Percentiles rank a stretch among this genome's conserved stretches.
These are phyloP conservation scores for Nematostella vectensis DNA, from an alignment of 92 coral and sea anemone genomes.

Conservation along the genomic window DNA sequence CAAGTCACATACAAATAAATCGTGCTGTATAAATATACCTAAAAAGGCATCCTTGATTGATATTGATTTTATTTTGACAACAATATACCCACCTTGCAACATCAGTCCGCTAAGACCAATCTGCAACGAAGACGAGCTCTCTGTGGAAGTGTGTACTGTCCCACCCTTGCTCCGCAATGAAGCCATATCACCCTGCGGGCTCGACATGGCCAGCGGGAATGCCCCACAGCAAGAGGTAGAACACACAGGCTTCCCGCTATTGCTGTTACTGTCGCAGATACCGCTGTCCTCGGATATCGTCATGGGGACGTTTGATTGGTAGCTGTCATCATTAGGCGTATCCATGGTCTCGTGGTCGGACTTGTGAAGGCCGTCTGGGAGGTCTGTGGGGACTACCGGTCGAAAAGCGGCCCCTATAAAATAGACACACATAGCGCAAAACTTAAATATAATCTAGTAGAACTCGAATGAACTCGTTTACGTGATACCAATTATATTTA, in stretches of 20 bases:
- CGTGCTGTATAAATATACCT: no score
- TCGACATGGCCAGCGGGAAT: slow-evolving; percentile 2
- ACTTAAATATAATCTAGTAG: slow-evolving; percentile 6
- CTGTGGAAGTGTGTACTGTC: slow-evolving; percentile 2
- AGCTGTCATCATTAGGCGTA: neutral
- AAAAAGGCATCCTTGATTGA: no score
- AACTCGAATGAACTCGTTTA: slow-evolving; percentile 1
- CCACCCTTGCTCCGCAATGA: neutral
- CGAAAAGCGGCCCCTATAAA: no score
- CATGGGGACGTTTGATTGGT: no score
- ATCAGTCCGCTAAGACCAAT: slow-evolving; percentile 15
- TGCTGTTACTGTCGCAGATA: slow-evolving; percentile 31
- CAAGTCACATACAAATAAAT: no score
- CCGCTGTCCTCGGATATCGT: slow-evolving; percentile 45
- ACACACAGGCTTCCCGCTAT: slow-evolving; percentile 1
- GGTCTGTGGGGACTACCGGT: neutral
- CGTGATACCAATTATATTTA: no score
- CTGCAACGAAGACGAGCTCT: slow-evolving; percentile 11
- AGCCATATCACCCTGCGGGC: neutral
- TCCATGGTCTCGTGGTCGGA: neutral
- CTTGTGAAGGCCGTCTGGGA: neutral
- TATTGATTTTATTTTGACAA: no score
- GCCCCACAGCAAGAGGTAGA: neutral
- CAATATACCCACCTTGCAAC: slow-evolving; percentile 9
- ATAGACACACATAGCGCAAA: no score